Base-by-base conservation (phyloP, 1,140 invertebrate genomes). In the Anastatus disparis region DNA sequence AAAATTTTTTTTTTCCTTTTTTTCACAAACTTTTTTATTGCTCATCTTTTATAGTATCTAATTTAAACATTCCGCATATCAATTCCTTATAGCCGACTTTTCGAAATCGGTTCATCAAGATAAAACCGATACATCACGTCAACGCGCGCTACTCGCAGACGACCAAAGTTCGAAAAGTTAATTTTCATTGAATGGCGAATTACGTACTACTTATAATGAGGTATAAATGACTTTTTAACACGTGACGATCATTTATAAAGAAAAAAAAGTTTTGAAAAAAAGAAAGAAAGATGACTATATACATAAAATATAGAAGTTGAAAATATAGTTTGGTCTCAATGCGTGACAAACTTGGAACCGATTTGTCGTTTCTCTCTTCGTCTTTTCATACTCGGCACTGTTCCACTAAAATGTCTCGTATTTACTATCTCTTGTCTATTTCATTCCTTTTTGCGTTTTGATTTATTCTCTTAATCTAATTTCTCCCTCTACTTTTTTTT, bases 391-490 rank as follows among this genome's bases (percentile, higher is more conserved):
- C 26, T 29, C 38, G 40, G 55, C 10, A 42, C 31, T 42, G 9
- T 17, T 58, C 4, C 35, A 40, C 55, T 8, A n/a, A n/a, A 48
- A 44, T 44, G 58, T 61, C 40, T 61, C 46, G 20, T 44, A 46
- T 31, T 35, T 13, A 38, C 56, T 59, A 59, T 59, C 59, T 62
- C 42, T 35, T 17, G 27, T 6, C 59, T 24, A n/a, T 35, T 50
- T 24, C 35, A 17, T 53, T 35, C 35, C 62, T 26, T 52, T 53
- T 22, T 53, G 29, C 52, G 52, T 58, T 67, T 67, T 58, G 40
- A 58, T 67, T 56, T 56, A 67, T 67, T 46, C 24, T 35, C 53
- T 58, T 67, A 67, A 67, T 58, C 64, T 56, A 67, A 67, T 67
- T 67, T 58, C 27, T 6, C 52, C 52, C 40, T 44, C 3, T 15